Evolutionary conservation across 2,797 vertebrate species (phyloP), one percentile per base, ranked within the genome.

Genomic region (Anableps anableps): DNA sequence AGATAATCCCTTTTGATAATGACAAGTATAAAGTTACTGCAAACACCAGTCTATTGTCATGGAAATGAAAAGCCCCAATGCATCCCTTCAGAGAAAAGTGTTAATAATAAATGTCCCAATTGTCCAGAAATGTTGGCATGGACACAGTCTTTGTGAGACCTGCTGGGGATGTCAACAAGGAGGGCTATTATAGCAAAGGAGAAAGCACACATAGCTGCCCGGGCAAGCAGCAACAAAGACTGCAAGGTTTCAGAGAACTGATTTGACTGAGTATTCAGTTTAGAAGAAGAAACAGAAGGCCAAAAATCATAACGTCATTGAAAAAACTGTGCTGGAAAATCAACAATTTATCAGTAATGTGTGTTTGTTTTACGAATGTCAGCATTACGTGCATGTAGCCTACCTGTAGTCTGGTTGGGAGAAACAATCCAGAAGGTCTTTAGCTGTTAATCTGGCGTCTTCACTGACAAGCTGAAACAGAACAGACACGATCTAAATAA

Each of bases 381-480:
- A 45, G 19, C 6, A 71, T 17, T 31, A 23, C 51, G 64, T 50
- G 31, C 45, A 36, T 55, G 70, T 34, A 29, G 21, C 72, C 23
- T 85, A 95, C 94, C 93, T 93, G 82, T 94, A 94, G 11, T 94
- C 92, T 43, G 89, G 83, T 16, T 92, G 91, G 70, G 90, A 91
- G 79, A 95, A 93, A 86, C 93, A 94, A 29, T 88, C 76, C 0
- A 89, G 71, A 1, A 95, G 74, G 60, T 91, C 85, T 60, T 78
- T 78, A 64, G 89, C 75, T 19, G 90, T 89, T 60, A 95, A 41
- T 23, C 81, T 91, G 80, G 87, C 78, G 66, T 78, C 86, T 70
- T 87, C 79, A 9, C 80, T 29, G 45, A 84, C 76, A 14, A 93
- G 83, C 94, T 95, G 85, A 88, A 94, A 93, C 9, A 85, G 58